Conservation (phyloP, 1,140 invertebrate genomes). For the Calephelis virginiensis region DNA sequence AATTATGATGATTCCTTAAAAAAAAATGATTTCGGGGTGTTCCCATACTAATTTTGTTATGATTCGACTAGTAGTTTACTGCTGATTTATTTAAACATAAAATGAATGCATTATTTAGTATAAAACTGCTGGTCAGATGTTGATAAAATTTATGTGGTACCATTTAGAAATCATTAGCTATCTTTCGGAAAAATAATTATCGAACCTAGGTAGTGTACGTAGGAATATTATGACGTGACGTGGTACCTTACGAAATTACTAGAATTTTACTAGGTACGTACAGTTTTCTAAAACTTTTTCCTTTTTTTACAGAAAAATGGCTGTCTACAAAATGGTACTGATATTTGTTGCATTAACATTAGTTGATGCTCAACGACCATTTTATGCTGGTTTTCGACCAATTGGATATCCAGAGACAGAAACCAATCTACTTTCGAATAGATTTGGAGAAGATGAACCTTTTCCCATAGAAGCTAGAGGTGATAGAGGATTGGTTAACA, state of each 20-base stretch:
- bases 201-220: too few relatives aligned
- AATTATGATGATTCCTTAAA: too few relatives aligned
- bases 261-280: neutral
- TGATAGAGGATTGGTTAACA: constrained; percentile 70
- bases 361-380: constrained; percentile 54
- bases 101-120: too few relatives aligned
- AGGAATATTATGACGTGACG: too few relatives aligned
- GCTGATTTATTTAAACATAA: too few relatives aligned
- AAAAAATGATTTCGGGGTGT: too few relatives aligned
- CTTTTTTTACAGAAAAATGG: constrained; percentile 51
- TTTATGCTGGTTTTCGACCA: constrained; percentile 53
- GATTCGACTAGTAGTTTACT: too few relatives aligned
- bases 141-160: too few relatives aligned
- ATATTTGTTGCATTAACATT: constrained; percentile 33
- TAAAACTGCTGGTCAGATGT: too few relatives aligned
- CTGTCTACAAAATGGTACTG: constrained; percentile 38
- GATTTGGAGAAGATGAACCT: constrained; percentile 51
- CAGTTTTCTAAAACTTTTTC: constrained; percentile 16
- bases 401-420: constrained; percentile 52
- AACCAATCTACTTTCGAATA: constrained; percentile 38
- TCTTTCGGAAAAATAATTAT: too few relatives aligned
- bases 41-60: too few relatives aligned
- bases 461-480: constrained; percentile 71
- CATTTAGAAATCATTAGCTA: too few relatives aligned
- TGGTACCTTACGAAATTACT: neutral